A percentile compares a stretch with the other conserved stretches of the same genome.
Conservation (phyloP, 2,797 vertebrate species). For the Sebastes flavidus region DNA sequence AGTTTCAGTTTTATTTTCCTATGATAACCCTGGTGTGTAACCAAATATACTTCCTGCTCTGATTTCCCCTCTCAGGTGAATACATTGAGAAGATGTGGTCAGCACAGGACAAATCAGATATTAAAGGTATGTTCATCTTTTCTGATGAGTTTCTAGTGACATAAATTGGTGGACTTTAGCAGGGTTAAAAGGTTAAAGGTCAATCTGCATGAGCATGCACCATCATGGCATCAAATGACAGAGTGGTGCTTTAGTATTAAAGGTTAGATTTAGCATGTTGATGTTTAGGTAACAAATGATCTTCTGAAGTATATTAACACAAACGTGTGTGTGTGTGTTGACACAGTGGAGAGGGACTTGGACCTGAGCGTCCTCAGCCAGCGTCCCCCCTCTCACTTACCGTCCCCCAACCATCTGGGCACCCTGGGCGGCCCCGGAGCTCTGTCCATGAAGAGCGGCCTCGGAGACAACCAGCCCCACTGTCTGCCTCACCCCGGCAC, state of each 20-base stretch:
- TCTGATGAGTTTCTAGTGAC: not conserved
- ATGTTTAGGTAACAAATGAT: not conserved
- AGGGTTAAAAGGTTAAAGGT: not conserved
- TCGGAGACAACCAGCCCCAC: slow-evolving; percentile 65
- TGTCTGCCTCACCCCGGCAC: slow-evolving; percentile 86
- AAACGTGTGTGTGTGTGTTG: not conserved
- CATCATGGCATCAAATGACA: too few species aligned
- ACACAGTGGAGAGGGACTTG: slow-evolving; percentile 91
- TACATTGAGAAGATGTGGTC: slow-evolving; percentile 79
- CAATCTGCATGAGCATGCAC: not conserved
- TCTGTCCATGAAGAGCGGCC: slow-evolving; percentile 63
- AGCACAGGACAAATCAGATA: slow-evolving; percentile 71
- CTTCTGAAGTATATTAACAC: not conserved
- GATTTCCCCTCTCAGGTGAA: slow-evolving; percentile 59
- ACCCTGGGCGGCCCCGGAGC: slow-evolving; percentile 76
- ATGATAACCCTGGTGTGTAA: not conserved
- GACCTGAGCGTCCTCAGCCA: slow-evolving; percentile 91
- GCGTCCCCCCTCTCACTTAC: slow-evolving; percentile 84
- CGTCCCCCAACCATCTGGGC: slow-evolving; percentile 79
- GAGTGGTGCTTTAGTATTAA: too few species aligned
- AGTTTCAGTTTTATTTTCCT: too few species aligned
- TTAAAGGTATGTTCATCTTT: slow-evolving; percentile 69
- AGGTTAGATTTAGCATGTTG: not conserved
- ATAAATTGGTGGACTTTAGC: not conserved
- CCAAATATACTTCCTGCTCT: not conserved